phyloP scores from a whole-genome alignment of 2,797 vertebrate species.

The Trachurus trachurus region DNA sequence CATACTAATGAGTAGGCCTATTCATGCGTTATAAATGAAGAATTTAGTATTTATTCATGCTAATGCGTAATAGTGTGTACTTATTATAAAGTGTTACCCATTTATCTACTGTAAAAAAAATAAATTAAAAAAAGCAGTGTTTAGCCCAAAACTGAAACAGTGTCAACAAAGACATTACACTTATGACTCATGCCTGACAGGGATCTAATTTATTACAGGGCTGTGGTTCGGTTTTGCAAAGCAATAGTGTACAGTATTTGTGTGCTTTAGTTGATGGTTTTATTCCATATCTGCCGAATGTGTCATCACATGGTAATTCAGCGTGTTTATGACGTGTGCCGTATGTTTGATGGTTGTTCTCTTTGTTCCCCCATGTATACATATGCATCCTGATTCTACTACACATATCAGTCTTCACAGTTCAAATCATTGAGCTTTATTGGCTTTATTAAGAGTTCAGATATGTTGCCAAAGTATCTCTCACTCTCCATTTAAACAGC shows the following conservation, averaged over 20 bases:
- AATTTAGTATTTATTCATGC: too few relatives aligned
- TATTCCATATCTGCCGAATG: not conserved
- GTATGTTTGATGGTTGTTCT: not conserved
- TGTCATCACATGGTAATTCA: not conserved
- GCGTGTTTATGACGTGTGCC: not conserved
- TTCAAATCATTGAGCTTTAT: slow-evolving; percentile 12
- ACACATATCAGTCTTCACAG: slow-evolving; percentile 11
- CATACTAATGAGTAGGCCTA: too few relatives aligned
- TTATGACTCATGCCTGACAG: too few relatives aligned
- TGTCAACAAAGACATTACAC: too few relatives aligned
- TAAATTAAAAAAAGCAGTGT: too few relatives aligned
- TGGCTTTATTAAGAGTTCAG: slow-evolving; percentile 23
- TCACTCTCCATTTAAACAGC: slow-evolving; percentile 35
- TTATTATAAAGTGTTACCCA: too few relatives aligned
- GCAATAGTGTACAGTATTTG: too few relatives aligned
- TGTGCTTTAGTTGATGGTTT: not conserved
- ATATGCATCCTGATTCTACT: not conserved
- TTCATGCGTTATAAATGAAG: too few relatives aligned
- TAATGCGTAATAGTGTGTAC: too few relatives aligned
- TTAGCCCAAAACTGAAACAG: too few relatives aligned
- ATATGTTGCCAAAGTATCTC: slow-evolving; percentile 45
- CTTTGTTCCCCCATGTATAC: not conserved
- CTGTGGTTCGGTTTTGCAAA: not conserved
- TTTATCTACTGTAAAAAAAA: too few relatives aligned
- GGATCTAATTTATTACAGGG: too few relatives aligned